These are phyloP conservation scores for Lota lota DNA, from an alignment of 2,113 vertebrate genomes.

Conservation along the genomic window DNA sequence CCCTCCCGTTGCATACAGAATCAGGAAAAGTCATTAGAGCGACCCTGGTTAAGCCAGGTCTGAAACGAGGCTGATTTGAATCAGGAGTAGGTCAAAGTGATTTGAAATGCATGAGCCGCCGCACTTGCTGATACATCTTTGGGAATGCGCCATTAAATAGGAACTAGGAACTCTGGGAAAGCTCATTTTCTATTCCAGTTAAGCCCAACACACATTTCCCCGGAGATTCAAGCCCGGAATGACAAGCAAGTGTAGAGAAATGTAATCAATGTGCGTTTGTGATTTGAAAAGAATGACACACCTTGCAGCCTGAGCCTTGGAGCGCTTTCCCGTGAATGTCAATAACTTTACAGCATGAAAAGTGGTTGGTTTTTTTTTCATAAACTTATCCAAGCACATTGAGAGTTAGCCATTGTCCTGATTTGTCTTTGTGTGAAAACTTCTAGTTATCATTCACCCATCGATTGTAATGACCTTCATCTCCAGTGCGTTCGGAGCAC, in stretches of 20 bases:
- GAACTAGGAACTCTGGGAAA: slow-evolving; percentile 58
- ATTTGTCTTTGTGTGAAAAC: background rate
- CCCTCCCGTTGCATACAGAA: slow-evolving; percentile 5
- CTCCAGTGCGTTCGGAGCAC: background rate
- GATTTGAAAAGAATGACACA: slow-evolving; percentile 22
- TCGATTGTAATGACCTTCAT: slow-evolving; percentile 4
- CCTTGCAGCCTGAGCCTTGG: no score
- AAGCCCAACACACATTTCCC: slow-evolving; percentile 50
- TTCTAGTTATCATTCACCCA: background rate
- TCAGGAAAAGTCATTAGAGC: no score
- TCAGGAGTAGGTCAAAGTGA: slow-evolving; percentile 55
- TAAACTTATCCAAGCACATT: background rate
- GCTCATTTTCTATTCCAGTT: slow-evolving; percentile 60
- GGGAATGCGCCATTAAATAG: slow-evolving; percentile 62
- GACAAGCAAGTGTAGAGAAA: slow-evolving; percentile 40
- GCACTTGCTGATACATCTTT: slow-evolving; percentile 49
- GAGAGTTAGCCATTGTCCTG: background rate
- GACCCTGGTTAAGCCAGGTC: slow-evolving; percentile 1
- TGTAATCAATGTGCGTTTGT: slow-evolving; percentile 20
- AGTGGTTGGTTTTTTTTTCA: slow-evolving; percentile 29
- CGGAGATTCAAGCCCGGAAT: slow-evolving; percentile 29
- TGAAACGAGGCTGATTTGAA: slow-evolving; percentile 41
- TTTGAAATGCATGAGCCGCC: slow-evolving; percentile 71
- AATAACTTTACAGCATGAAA: background rate
- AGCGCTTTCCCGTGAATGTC: background rate